Evolutionary conservation across 2,797 vertebrate genomes (phyloP).

Genomic region (Decapterus maruadsi): DNA sequence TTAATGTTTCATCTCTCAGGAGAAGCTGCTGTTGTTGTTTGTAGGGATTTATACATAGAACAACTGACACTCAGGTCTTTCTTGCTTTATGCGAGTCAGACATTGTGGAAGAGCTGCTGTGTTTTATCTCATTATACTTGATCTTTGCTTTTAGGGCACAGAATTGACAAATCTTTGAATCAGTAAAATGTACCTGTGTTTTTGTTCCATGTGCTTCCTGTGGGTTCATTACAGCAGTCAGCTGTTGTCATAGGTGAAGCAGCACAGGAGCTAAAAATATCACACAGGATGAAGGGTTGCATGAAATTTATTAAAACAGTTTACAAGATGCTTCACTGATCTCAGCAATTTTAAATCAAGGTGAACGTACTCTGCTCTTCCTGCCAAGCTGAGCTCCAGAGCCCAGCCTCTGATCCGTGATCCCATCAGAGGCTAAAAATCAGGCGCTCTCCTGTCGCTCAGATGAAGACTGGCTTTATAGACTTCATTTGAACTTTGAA

Average conservation of each 20-base stretch:
- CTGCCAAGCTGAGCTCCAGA: neutral
- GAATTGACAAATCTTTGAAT: neutral
- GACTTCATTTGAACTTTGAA: neutral
- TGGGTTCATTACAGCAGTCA: neutral
- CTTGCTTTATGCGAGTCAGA: slow-evolving; percentile 6
- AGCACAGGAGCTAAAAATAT: neutral
- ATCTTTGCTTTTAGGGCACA: neutral
- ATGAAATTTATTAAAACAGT: neutral
- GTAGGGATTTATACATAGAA: slow-evolving; percentile 24
- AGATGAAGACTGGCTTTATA: neutral
- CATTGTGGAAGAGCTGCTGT: neutral
- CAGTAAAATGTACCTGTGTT: neutral
- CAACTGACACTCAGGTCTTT: neutral
- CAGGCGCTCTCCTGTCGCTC: slow-evolving; percentile 5
- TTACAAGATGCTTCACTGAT: neutral
- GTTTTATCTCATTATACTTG: neutral
- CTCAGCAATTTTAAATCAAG: neutral
- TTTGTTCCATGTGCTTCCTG: neutral
- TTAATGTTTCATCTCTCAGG: slow-evolving; percentile 29
- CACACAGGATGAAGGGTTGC: neutral
- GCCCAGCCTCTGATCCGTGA: neutral
- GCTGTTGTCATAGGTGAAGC: neutral
- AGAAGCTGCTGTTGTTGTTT: slow-evolving; percentile 25
- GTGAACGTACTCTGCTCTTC: neutral
- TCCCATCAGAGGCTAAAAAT: neutral